phyloP scores from a whole-genome alignment of 2,797 vertebrate species.

The Chiloscyllium punctatum region DNA sequence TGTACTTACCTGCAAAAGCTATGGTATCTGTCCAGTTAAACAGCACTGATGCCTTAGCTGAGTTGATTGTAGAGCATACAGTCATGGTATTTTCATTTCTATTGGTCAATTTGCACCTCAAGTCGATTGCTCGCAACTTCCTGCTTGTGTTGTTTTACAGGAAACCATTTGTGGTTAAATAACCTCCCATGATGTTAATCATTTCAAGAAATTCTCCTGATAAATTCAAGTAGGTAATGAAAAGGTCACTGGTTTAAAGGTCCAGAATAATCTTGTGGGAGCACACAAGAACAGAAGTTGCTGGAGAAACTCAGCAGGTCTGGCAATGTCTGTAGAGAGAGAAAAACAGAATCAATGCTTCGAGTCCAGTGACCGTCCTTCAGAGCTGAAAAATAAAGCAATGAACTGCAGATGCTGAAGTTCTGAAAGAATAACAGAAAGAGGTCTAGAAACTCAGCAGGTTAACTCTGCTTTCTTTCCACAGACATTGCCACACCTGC shows the following conservation, averaged over 20 bases:
- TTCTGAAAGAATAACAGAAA: no score
- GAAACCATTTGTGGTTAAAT: neutral
- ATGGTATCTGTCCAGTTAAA: neutral
- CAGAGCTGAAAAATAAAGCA: no score
- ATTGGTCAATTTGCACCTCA: neutral
- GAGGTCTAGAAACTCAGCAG: no score
- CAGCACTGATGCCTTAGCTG: neutral
- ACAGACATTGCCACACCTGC: no score
- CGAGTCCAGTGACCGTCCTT: no score
- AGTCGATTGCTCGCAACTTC: neutral
- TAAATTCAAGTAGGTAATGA: neutral
- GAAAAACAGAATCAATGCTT: no score
- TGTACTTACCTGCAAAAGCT: neutral
- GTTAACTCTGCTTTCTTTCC: no score
- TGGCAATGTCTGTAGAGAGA: no score
- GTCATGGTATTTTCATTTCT: neutral
- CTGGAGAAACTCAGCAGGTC: no score
- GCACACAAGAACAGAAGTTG: no score
- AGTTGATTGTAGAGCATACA: neutral
- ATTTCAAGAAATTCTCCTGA: neutral
- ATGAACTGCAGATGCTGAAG: no score
- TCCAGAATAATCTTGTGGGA: no score
- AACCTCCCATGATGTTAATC: neutral
- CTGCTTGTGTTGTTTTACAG: neutral
- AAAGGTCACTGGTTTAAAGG: neutral